These are phyloP conservation scores for Tychaedon coryphoeus DNA, from an alignment of 2,113 vertebrate species.

Conservation along the genomic window DNA sequence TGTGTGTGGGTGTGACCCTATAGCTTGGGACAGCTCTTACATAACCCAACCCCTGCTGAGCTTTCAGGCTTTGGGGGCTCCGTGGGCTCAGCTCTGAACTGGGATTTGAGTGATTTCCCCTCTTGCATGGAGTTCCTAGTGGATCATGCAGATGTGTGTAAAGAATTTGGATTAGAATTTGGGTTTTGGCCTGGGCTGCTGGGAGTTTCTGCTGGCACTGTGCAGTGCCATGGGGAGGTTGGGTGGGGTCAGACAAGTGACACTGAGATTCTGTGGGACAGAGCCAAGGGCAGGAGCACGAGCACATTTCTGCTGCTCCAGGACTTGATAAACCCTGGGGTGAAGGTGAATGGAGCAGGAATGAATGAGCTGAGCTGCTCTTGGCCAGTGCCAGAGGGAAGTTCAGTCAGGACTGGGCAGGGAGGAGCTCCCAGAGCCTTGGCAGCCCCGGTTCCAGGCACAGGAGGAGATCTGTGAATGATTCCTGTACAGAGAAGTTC, in stretches of 20 bases:
- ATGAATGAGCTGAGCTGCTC: neutral
- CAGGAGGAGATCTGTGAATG: fast-evolving
- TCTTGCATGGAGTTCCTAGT: neutral
- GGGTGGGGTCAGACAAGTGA: neutral
- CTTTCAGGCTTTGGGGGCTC: neutral
- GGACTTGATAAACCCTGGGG: neutral
- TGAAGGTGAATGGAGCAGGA: neutral
- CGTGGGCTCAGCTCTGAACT: neutral
- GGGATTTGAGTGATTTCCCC: neutral
- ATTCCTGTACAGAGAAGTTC: neutral
- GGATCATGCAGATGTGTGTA: neutral
- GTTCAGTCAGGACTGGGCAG: neutral
- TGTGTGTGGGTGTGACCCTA: fast-evolving
- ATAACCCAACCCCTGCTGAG: neutral
- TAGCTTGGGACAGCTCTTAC: neutral
- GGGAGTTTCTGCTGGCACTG: neutral
- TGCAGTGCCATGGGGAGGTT: neutral
- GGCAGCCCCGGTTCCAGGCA: neutral
- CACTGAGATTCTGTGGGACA: neutral
- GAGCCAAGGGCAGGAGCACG: neutral
- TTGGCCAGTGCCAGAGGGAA: fast-evolving
- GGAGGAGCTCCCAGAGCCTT: neutral
- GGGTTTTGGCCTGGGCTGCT: neutral
- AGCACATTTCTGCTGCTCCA: neutral
- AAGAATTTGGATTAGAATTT: neutral